A percentile compares a stretch with the other conserved stretches of the same genome.
These are phyloP conservation scores for Oreamnos americanus DNA, from an alignment of 2,113 vertebrate species.

Conservation along the genomic window DNA sequence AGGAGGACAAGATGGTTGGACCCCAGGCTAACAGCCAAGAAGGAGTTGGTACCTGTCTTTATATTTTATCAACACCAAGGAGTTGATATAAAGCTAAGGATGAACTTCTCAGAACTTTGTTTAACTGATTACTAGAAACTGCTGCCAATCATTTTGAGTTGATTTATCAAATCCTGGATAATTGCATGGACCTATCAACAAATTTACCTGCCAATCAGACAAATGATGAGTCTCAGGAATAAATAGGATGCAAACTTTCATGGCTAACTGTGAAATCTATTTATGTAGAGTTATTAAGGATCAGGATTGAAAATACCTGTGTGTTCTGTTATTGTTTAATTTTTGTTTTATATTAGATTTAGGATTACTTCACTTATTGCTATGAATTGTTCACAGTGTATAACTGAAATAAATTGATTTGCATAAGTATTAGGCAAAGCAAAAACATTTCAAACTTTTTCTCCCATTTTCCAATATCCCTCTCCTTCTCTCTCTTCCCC, in stretches of 20 bases:
- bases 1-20: background rate
- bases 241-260: background rate
- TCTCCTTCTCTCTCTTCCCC: background rate
- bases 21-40: background rate
- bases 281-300: background rate
- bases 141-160: background rate
- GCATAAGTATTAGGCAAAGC: background rate
- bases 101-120: background rate
- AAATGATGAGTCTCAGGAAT: background rate
- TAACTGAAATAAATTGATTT: background rate
- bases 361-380: background rate
- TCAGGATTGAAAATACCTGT: background rate
- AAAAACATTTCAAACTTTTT: background rate
- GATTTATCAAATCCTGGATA: background rate
- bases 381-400: background rate
- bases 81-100: background rate
- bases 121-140: slow-evolving; percentile 1
- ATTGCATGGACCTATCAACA: background rate
- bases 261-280: background rate
- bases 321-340: background rate
- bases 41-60: background rate
- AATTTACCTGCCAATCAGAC: background rate
- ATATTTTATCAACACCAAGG: background rate
- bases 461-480: background rate
- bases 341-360: background rate